A percentile compares a stretch with the other conserved stretches of the same genome.
These are phyloP conservation scores for Eonycteris spelaea DNA, from an alignment of 2,113 vertebrate genomes.

Conservation along the genomic window DNA sequence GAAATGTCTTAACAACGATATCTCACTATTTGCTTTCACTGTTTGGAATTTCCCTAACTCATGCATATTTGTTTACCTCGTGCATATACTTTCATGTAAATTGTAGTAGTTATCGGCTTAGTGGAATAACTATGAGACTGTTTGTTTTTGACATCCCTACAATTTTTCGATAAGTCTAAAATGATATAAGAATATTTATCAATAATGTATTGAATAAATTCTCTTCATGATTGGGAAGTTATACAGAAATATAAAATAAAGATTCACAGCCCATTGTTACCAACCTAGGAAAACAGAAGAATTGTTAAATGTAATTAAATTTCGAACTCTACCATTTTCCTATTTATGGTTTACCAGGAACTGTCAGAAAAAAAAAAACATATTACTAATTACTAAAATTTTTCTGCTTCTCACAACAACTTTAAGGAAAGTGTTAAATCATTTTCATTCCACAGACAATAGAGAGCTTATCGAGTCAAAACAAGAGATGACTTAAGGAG, in stretches of 20 bases:
- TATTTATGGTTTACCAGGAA: neutral
- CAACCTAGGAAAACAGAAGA: neutral
- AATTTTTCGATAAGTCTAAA: neutral
- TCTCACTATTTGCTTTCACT: neutral
- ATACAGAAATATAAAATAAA: neutral
- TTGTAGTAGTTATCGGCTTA: neutral
- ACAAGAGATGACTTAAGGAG: neutral
- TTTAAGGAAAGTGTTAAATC: neutral
- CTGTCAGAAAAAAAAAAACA: neutral
- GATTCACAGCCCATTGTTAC: neutral
- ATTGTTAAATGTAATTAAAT: neutral
- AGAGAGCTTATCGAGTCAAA: neutral
- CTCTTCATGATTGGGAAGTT: neutral
- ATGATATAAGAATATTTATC: neutral
- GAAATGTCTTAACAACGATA: neutral
- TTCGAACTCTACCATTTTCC: neutral
- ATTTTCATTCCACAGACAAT: neutral
- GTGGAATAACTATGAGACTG: neutral
- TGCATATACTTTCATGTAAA: neutral
- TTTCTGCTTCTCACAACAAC: neutral
- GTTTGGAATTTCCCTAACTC: neutral
- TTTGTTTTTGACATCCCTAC: neutral
- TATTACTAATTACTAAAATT: neutral
- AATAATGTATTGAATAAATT: neutral
- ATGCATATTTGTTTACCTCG: neutral